Evolutionary conservation across 2,113 vertebrate species (phyloP).

Genomic region (Rostratula benghalensis): DNA sequence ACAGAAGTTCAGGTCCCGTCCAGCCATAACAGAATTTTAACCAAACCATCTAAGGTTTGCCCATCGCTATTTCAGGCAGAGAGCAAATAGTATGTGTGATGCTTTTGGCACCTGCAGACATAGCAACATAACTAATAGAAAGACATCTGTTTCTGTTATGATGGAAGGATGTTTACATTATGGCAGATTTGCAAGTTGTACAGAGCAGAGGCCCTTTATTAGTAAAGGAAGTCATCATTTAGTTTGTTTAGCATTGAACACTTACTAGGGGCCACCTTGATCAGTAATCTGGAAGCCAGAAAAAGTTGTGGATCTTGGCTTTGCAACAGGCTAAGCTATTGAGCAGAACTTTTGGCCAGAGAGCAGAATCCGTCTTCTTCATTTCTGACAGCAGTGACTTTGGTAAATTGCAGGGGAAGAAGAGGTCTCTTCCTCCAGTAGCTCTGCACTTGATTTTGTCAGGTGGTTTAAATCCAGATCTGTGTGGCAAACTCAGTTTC

Average conservation of each 20-base stretch:
- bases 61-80: background rate
- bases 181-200: constrained; percentile 34
- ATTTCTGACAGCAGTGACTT: constrained; percentile 35
- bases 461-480: constrained; percentile 41
- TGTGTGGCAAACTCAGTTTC: background rate
- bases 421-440: constrained; percentile 50
- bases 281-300: constrained; percentile 30
- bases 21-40: constrained; percentile 47
- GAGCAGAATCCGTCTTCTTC: constrained; percentile 49
- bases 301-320: constrained; percentile 57
- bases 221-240: constrained; percentile 32
- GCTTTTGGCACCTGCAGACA: constrained; percentile 44
- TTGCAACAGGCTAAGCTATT: constrained; percentile 31
- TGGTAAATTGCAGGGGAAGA: constrained; percentile 42
- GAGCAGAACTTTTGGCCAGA: constrained; percentile 30
- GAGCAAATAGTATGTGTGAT: constrained; percentile 37
- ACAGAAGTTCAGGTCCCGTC: background rate
- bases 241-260: constrained; percentile 40
- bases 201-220: constrained; percentile 3
- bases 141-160: constrained; percentile 63
- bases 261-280: constrained; percentile 44
- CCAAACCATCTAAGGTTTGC: background rate
- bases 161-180: constrained; percentile 58
- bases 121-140: constrained; percentile 39
- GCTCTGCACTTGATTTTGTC: constrained; percentile 46